A percentile compares a stretch with the other conserved stretches of the same genome.
Evolutionary conservation across 2,113 vertebrate species (phyloP).

Genomic region (Atrichornis clamosus): DNA sequence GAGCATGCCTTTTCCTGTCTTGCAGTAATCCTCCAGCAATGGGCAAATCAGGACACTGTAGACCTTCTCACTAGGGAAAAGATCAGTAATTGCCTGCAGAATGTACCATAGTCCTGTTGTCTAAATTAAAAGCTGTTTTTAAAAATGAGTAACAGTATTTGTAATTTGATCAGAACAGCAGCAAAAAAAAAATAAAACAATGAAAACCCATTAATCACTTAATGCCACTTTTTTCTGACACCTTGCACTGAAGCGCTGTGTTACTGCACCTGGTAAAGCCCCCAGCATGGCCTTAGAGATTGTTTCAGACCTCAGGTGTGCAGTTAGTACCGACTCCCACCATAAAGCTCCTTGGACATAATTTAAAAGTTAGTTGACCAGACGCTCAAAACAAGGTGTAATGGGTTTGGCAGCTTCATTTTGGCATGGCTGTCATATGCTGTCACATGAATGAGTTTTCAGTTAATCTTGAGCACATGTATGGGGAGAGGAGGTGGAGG

Average conservation of each 20-base stretch:
- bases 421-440: neutral
- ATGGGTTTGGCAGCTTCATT: neutral
- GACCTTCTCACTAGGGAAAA: neutral
- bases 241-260: neutral
- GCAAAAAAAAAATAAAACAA: neutral
- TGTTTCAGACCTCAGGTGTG: neutral
- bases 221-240: neutral
- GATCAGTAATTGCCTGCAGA: neutral
- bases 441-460: neutral
- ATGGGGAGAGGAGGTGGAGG: neutral
- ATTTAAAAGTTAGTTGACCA: neutral
- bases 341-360: neutral
- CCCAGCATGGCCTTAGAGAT: neutral
- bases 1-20: neutral
- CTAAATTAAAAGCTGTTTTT: neutral
- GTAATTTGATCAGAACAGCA: neutral
- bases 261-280: neutral
- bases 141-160: neutral
- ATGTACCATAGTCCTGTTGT: neutral
- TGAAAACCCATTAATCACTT: neutral
- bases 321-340: neutral
- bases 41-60: neutral
- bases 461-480: neutral
- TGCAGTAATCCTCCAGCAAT: neutral
- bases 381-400: neutral